Base-by-base conservation (phyloP, 2,113 vertebrate species). In the Sus scrofa region DNA sequence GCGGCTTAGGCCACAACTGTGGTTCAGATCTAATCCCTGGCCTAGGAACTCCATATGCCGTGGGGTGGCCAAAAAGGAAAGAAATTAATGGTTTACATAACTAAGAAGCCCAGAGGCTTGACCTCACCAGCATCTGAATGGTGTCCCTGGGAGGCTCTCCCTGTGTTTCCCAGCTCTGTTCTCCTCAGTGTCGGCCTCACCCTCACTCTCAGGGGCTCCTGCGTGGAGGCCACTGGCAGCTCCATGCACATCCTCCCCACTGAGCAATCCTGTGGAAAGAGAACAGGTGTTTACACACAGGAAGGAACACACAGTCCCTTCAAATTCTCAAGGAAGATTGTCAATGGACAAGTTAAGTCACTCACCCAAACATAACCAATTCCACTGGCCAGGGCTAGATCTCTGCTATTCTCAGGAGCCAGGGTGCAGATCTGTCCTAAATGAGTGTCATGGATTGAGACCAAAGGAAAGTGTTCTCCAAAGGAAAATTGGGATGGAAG, bases 151-250 rank as follows among this genome's bases (percentile, higher is more conserved):
- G 68, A 67, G 67, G 32, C 60, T 9, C 50, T 62, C 7, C 10
- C 44, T 63, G 58, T 27, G 50, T 50, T 32, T 44, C 94, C n/a
- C 54, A 30, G 15, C 37, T 39, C 58, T 8, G 12, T 50, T 32
- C 26, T 34, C 39, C 34, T 74, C 4, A 0, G 7, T 18, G 9
- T 24, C 14, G 10, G 27, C 63, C n/a, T 71, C n/a, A 24, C 62
- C 34, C 24, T 84, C 54, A 56, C 22, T 34, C 34, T 44, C 24
- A 24, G 34, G 12, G 12, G 10, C 30, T 71, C 20, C 44, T 14
- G 1, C 10, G 0, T 3, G 15, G 70, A 26, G 62, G 30, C 62
- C n/a, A 6, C 65, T 2, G 8, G n/a, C 18, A 15, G 19, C 62
- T 58, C 56, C 54, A 67, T 0, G 18, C 67, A 39, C 8, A 7